phyloP scores from a whole-genome alignment of 1,140 invertebrate genomes.

The Lepidurus packardi region DNA sequence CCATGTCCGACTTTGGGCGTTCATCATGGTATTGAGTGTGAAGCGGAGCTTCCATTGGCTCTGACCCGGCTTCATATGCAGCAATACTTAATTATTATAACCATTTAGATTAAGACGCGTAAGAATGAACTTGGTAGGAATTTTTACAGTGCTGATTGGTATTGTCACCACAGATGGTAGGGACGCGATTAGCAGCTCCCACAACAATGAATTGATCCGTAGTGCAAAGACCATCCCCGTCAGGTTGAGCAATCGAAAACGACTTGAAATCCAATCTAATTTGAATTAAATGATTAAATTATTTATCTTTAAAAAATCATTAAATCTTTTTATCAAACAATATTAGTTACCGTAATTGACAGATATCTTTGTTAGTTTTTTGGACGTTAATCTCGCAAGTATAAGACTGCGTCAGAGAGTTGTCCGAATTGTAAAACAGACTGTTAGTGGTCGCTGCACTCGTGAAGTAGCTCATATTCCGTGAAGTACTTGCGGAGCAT shows the following conservation, averaged over 20 bases:
- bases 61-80: not conserved
- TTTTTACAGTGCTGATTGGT: constrained; percentile 62
- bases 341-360: constrained; percentile 51
- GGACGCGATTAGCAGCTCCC: constrained; percentile 59
- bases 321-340: too few relatives aligned
- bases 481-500: not conserved
- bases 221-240: constrained; percentile 62
- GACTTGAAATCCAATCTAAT: constrained; percentile 66
- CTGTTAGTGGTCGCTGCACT: constrained; percentile 59
- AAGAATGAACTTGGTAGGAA: not conserved
- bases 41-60: constrained; percentile 3
- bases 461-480: constrained; percentile 37
- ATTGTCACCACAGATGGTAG: constrained; percentile 71
- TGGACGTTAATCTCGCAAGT: constrained; percentile 56
- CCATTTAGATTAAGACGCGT: constrained; percentile 1
- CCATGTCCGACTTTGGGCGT: constrained; percentile 54
- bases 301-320: too few relatives aligned
- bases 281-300: too few relatives aligned
- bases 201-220: constrained; percentile 63
- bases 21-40: constrained; percentile 38
- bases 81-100: constrained; percentile 23
- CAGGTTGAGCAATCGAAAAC: constrained; percentile 63
- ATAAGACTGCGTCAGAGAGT: constrained; percentile 47
- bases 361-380: constrained; percentile 53
- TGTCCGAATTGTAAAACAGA: not conserved